Percentiles rank a stretch among this genome's conserved stretches.
Conservation (phyloP, 2,888 invertebrate species). For the Tenodera sinensis region DNA sequence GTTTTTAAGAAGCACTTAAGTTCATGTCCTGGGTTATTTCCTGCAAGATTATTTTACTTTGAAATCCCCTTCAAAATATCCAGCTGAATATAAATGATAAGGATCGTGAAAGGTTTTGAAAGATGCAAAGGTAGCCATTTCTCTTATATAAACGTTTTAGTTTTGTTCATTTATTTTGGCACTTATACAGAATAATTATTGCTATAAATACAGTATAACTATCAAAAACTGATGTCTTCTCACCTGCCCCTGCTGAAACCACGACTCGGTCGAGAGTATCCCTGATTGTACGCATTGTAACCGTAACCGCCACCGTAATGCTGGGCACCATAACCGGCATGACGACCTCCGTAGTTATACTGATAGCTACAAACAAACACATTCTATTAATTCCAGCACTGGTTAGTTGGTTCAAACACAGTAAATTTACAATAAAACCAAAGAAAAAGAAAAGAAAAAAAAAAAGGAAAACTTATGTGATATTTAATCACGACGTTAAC, state of each 20-base stretch:
- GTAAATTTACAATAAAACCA: no score
- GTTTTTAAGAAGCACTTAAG: no score
- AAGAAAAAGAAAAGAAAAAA: no score
- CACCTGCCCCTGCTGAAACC: conserved; percentile 49
- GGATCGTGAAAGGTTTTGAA: neutral
- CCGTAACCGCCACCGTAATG: conserved; percentile 37
- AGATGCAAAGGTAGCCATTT: no score
- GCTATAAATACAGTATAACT: neutral
- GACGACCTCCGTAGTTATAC: conserved; percentile 43
- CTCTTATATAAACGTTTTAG: neutral
- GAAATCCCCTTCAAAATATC: no score
- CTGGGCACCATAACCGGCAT: conserved; percentile 42
- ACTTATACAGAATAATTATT: no score
- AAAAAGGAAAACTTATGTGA: no score
- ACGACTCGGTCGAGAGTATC: conserved; percentile 44
- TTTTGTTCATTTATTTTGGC: neutral
- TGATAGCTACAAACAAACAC: conserved; percentile 27
- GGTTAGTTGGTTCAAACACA: no score
- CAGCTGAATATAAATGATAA: neutral
- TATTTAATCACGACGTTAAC: no score
- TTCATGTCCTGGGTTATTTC: no score
- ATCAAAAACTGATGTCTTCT: neutral
- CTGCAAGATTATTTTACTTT: no score
- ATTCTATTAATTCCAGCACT: conserved; percentile 14
- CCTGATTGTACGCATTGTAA: conserved; percentile 49